Evolutionary conservation across 2,113 vertebrate species (phyloP), one percentile per base, ranked within the genome.

Genomic region (Archilochus colubris): DNA sequence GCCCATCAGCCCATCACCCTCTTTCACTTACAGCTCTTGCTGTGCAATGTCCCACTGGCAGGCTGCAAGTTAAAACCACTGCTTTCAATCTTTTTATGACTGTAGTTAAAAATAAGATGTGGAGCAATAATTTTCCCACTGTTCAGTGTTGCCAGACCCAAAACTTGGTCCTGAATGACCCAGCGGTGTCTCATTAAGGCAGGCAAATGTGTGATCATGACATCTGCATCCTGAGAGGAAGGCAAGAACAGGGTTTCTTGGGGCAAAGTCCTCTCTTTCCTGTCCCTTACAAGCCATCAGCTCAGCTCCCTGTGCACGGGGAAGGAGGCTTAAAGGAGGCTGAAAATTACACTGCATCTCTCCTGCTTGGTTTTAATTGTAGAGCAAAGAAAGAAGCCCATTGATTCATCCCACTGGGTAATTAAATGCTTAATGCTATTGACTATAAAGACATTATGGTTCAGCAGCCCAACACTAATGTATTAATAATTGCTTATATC

Each of bases 401-500:
- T 92, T 2, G 28, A 89, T 94, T 92, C 84, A 74, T 82, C 91
- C 95, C 5, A 0, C 89, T 89, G 93, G 78, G 93, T 96, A 95
- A 94, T 95, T 93, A 96, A 95, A 89, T 69, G 72, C 87, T 89
- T 96, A 82, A 76, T 80, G 62, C 93, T 82, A 66, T 94, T 87
- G 94, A 89, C 89, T 76, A 51, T 91, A 79, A 91, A 82, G 86
- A 91, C 78, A 73, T 95, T 89, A 89, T 17, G 36, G 74, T 82
- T 91, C 89, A 91, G 77, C 89, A 86, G 78, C 40, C 50, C 87
- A 91, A 89, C 86, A 62, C 74, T 94, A 84, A 92, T 43, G 58
- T 78, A 91, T 92, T 87, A 94, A 87, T 91, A 92, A 96, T 87
- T 14, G 0, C 72, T 84, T 75, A 7, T 67, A 90, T 66, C 74